Percentiles rank a stretch among this genome's conserved stretches.
phyloP scores from a whole-genome alignment of 2,797 vertebrate genomes.

The Tragelaphus eurycerus region DNA sequence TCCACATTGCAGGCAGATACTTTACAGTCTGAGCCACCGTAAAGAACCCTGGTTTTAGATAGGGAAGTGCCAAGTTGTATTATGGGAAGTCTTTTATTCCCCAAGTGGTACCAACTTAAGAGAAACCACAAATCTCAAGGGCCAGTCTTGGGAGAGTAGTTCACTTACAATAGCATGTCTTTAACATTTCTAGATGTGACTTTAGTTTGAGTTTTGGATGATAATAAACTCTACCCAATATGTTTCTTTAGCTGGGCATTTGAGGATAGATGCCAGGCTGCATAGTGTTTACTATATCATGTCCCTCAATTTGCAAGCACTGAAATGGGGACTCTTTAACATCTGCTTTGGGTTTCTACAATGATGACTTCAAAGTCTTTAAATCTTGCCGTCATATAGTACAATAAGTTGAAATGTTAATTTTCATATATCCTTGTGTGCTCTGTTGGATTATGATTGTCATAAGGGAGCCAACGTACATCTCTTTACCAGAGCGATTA shows the following conservation, averaged over 20 bases:
- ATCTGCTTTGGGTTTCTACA: not conserved
- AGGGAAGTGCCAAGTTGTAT: not conserved
- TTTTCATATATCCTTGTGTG: not conserved
- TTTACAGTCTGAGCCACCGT: not conserved
- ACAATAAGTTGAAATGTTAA: not conserved
- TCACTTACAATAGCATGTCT: not conserved
- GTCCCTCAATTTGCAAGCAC: not conserved
- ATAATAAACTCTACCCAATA: not conserved
- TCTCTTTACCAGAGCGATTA: not conserved
- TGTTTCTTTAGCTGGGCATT: not conserved
- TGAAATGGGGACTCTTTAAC: not conserved
- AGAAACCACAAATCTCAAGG: conserved; percentile 1
- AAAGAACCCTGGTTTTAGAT: not conserved
- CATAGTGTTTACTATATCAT: not conserved
- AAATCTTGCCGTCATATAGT: not conserved
- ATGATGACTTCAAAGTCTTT: not conserved
- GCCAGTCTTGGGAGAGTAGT: not conserved
- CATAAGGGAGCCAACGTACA: not conserved
- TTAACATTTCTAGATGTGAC: not conserved
- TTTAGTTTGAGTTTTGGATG: not conserved
- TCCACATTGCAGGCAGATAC: not conserved
- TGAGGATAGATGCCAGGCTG: not conserved
- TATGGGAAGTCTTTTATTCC: not conserved
- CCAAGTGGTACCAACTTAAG: not conserved
- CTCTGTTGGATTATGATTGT: not conserved